These are phyloP conservation scores for Helicoverpa zea DNA, from an alignment of 1,140 invertebrate species.

Conservation along the genomic window DNA sequence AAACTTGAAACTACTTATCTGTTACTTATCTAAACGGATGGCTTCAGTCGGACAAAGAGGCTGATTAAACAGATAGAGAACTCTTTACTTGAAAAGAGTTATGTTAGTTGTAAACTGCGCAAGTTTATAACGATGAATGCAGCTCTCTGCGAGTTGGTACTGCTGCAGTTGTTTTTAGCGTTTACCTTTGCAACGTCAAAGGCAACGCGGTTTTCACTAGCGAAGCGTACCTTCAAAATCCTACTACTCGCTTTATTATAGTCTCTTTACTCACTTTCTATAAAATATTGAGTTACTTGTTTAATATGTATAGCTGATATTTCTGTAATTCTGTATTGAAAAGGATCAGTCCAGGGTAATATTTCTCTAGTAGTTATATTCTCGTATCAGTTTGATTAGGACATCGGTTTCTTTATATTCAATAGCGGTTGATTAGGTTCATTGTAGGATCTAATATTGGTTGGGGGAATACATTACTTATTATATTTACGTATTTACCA, in stretches of 20 bases:
- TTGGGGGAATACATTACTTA: background rate
- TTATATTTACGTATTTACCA: background rate
- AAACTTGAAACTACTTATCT: slow-evolving; percentile 20
- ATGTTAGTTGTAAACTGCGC: background rate
- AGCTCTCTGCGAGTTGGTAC: background rate
- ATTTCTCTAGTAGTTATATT: background rate
- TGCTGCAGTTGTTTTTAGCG: slow-evolving; percentile 14
- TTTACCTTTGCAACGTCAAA: slow-evolving; percentile 39
- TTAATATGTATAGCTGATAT: background rate
- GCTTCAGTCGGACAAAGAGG: background rate
- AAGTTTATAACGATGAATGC: slow-evolving; percentile 34
- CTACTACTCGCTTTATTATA: slow-evolving; percentile 10
- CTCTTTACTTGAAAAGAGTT: slow-evolving; percentile 24
- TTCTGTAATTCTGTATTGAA: background rate
- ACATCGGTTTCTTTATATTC: background rate
- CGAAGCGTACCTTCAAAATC: slow-evolving; percentile 15
- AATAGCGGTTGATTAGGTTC: slow-evolving; percentile 16
- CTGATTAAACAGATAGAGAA: slow-evolving; percentile 41
- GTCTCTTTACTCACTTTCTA: slow-evolving; percentile 2
- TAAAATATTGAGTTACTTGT: slow-evolving; percentile 11
- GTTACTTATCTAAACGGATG: slow-evolving; percentile 38
- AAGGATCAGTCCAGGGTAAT: background rate
- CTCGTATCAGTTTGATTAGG: slow-evolving; percentile 5
- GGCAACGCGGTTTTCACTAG: slow-evolving; percentile 4
- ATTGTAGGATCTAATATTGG: background rate